Base-by-base conservation (phyloP, 2,113 vertebrate species). In the Antennarius striatus region DNA sequence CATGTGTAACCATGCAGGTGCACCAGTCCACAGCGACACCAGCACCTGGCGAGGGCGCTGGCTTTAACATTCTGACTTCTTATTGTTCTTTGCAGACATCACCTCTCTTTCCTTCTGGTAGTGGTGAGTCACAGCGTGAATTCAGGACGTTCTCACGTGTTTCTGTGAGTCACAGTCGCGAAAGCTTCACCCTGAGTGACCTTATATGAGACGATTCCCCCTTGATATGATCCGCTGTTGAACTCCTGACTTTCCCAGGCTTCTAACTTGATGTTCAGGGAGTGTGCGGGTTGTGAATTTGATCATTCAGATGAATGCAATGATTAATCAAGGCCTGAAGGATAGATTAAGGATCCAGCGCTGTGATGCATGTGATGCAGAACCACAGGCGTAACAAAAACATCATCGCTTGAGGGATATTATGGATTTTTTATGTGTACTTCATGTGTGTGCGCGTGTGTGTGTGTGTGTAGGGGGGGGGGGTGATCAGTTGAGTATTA, bases 21-120 rank as follows among this genome's bases (percentile, higher is more conserved):
- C 48, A 45, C 40, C 47, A 40, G 52, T 55, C 14, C 46, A 32
- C 15, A 17, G 56, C 17, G 49, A 55, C 32, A 30, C 3, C 48
- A 72, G 68, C 73, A 73, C 60, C 66, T 82, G 74, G 30, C 62
- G 12, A 66, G 49, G 74, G 81, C 84, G 81, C 79, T 56, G 74
- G 30, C 56, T 55, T 73, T 59, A 47, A 42, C 2, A 58, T 85
- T 89, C 87, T 78, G 14, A 70, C 63, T 52, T 46, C 67, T 75
- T 59, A 71, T 51, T 83, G 80, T 78, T 85, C 56, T 56, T 50
- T 48, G 59, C 52, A 7, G n/a, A 22, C 9, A 61, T 52, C 54
- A 49, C 58, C 60, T 59, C 45, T 58, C 30, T 32, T 32, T 40
- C 64, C 70, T 47, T 7, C 22, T 9, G 56, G 28, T 29, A 32